Conservation (phyloP, 2,113 vertebrate species). For the Apaloderma vittatum region DNA sequence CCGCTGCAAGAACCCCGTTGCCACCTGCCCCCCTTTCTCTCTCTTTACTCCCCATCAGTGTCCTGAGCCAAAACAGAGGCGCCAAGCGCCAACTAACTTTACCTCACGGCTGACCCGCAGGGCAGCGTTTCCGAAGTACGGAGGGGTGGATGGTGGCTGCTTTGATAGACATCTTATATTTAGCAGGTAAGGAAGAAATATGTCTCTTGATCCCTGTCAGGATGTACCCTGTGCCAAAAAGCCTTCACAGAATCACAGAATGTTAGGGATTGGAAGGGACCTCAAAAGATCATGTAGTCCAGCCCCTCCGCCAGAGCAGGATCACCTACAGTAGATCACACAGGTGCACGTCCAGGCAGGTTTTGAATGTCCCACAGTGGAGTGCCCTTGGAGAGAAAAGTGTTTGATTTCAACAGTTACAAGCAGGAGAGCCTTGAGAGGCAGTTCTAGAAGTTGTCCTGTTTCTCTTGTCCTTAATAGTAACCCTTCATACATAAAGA, state of each 20-base stretch:
- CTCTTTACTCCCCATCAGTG: slow-evolving; percentile 99
- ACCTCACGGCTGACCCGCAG: slow-evolving; percentile 93
- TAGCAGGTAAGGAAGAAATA: slow-evolving; percentile 87
- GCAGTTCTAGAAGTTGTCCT: background rate
- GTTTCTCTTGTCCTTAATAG: background rate
- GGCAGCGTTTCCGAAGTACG: slow-evolving; percentile 96
- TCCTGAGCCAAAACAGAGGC: slow-evolving; percentile 98
- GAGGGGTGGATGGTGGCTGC: slow-evolving; percentile 96
- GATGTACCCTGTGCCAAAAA: background rate
- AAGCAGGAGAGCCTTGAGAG: background rate
- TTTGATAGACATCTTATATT: slow-evolving; percentile 99
- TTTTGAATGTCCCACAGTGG: background rate
- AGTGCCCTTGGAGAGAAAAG: background rate
- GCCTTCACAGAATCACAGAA: no score
- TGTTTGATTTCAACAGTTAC: background rate
- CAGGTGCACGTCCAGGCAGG: no score
- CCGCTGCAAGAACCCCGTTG: slow-evolving; percentile 98
- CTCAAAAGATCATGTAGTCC: no score
- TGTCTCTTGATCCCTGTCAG: background rate
- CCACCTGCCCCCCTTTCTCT: slow-evolving; percentile 98
- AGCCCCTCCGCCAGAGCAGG: no score
- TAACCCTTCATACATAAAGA: background rate
- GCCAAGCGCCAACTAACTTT: slow-evolving; percentile 96
- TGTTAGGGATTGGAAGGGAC: no score
- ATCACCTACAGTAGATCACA: no score